phyloP scores from a whole-genome alignment of 1,140 invertebrate species.

The Lamellibrachia luymesi region DNA sequence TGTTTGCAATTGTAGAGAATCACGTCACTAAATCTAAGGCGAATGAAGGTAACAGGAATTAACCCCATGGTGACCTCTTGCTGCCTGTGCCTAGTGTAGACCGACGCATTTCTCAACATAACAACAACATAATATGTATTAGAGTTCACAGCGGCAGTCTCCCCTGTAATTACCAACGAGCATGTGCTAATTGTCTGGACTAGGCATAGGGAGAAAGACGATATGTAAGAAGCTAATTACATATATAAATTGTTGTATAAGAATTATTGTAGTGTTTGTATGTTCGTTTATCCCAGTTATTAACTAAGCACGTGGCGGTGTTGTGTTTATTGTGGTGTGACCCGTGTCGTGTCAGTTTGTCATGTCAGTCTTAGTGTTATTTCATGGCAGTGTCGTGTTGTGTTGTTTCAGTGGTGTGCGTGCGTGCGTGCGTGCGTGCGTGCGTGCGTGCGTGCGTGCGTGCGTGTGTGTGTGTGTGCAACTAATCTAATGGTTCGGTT shows the following conservation, averaged over 20 bases:
- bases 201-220: neutral
- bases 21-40: neutral
- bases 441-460: too few species aligned
- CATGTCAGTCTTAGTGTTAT: neutral
- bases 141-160: neutral
- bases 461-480: neutral
- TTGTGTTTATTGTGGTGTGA: neutral
- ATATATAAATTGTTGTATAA: neutral
- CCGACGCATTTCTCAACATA: neutral
- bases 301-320: neutral
- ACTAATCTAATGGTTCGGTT: neutral
- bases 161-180: neutral
- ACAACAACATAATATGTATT: neutral
- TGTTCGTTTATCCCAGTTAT: too few species aligned
- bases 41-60: neutral
- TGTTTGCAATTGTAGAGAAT: neutral
- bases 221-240: neutral
- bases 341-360: neutral
- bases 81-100: neutral
- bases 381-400: neutral
- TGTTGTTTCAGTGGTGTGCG: neutral
- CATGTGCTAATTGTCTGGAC: neutral
- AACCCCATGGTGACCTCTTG: neutral
- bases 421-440: too few species aligned
- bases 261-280: too few species aligned